Evolutionary conservation across 2,888 invertebrate genomes (phyloP), one percentile per base, ranked within the genome.

Genomic region (Sycophila texana): DNA sequence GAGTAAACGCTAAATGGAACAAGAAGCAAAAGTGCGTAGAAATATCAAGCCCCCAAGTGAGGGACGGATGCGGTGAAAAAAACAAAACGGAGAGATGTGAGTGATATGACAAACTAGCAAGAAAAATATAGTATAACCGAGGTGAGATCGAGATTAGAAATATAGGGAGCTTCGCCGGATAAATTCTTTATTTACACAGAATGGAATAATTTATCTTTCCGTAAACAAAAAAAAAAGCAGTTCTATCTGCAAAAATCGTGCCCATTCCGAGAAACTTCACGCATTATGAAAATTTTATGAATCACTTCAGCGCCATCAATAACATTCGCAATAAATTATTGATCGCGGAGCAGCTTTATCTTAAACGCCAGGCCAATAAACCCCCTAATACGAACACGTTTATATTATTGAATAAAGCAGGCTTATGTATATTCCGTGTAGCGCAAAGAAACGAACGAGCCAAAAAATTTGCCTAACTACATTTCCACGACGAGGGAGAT

Each of bases 131-230:
- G 3, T 26, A 13, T 47, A 4, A 20, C 49, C 16, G 61, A 61
- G 65, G 49, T 65, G 49, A 65, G 47, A 65, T 65, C 47, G 47
- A 49, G 20, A 65, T 65, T 65, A 49, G 49, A 18, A 65, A 20
- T 20, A 20, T 2, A 18, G 49, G 49, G 18, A 26, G 10, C 47
- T 20, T 20, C 4, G 49, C 14, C 7, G 10, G 20, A 13, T 3
- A 49, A 49, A 49, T 5, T 7, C 49, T 66, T 66, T 47, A 66
- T 66, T 12, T 49, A 13, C 18, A 5, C 20, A 18, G 18, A 66
- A 20, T n/a, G 7, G 18, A 66, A 20, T n/a, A 5, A 66, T 49
- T 66, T 66, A 13, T 47, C 20, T 49, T 20, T 13, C 14, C 49
- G 4, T 13, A 60, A 30, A 60, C 4, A 60, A 60, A 14, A 61